Evolutionary conservation across 1,140 invertebrate genomes (phyloP), one percentile per base, ranked within the genome.

Genomic region (Chionoecetes opilio): DNA sequence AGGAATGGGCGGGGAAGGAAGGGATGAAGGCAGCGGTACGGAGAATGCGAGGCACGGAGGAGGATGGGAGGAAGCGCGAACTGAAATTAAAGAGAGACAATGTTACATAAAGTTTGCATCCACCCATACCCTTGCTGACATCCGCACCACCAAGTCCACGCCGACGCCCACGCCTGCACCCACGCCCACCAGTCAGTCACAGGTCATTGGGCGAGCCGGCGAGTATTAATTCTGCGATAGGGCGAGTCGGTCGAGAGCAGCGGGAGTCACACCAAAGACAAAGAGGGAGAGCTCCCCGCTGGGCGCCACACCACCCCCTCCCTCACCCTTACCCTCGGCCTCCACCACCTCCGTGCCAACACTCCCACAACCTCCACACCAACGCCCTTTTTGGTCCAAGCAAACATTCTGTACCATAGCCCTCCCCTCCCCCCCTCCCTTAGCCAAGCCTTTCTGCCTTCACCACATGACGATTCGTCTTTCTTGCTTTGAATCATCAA

Each of bases 191-290:
- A 91, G 63, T 94, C 93, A 90, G 34, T 94, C 93, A 90, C 93
- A 90, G 84, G 32, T 86, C 93, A 94, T 89, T 90, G 93, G 93
- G 85, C 87, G 89, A 88, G 31, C n/a, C 46, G 21, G 37, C 46
- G 32, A 29, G 93, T 94, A 94, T 94, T 94, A 94, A 94, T 94
- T 89, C 87, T 38, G 86, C 75, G 93, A 94, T 94, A 94, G 89
- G 90, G 94, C 34, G 41, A 9, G 41, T 82, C 84, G 94, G 89
- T 29, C 84, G 21, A 82, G 53, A 95, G 35, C 94, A 95, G 94
- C 94, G 90, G 94, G 94, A 92, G 94, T 88, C 63, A 95, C 94
- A 95, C 94, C 82, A 95, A 35, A 95, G 82, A 95, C 94, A 95
- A 95, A 95, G 94, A 92, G 94, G 41, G 6, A 38, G 41, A 85